These are phyloP conservation scores for Cynaeus angustus DNA, from an alignment of 2,888 invertebrate species.

Conservation along the genomic window DNA sequence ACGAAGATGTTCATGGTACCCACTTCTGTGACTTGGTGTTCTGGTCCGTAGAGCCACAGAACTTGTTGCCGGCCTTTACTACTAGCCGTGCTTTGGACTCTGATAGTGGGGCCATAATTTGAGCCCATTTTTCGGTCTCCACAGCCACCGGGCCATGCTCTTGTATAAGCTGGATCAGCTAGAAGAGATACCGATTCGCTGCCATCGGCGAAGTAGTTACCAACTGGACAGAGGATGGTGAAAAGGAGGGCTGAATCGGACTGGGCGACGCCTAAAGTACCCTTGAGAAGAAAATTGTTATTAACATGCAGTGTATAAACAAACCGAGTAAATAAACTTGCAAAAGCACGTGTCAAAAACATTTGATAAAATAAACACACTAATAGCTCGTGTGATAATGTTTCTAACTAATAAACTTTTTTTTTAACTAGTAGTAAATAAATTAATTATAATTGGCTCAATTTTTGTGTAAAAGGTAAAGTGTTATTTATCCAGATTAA, in stretches of 20 bases:
- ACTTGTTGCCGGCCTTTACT: slow-evolving; percentile 92
- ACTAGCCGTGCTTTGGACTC: slow-evolving; percentile 85
- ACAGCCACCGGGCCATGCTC: slow-evolving; percentile 95
- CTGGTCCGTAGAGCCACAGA: slow-evolving; percentile 95
- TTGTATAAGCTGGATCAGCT: slow-evolving; percentile 91
- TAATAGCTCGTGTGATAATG: too few species aligned
- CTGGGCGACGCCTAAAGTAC: slow-evolving; percentile 91
- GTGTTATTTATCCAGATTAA: too few species aligned
- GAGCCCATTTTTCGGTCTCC: slow-evolving; percentile 97
- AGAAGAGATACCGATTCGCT: slow-evolving; percentile 83
- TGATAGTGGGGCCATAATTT: slow-evolving; percentile 91
- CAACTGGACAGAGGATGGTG: slow-evolving; percentile 86
- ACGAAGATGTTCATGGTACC: slow-evolving; percentile 99
- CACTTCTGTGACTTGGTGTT: slow-evolving; percentile 96
- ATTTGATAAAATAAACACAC: too few species aligned
- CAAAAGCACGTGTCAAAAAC: too few species aligned
- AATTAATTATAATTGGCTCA: too few species aligned
- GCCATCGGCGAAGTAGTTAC: slow-evolving; percentile 88
- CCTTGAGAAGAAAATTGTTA: slow-evolving; percentile 75
- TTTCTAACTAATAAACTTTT: too few species aligned
- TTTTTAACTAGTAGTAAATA: too few species aligned
- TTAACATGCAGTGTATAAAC: too few species aligned
- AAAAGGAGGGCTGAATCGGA: slow-evolving; percentile 93
- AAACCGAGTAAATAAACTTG: too few species aligned
- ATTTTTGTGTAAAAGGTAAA: too few species aligned